Evolutionary conservation across 2,888 invertebrate genomes (phyloP).

Genomic region (Digitonthophagus gazella): DNA sequence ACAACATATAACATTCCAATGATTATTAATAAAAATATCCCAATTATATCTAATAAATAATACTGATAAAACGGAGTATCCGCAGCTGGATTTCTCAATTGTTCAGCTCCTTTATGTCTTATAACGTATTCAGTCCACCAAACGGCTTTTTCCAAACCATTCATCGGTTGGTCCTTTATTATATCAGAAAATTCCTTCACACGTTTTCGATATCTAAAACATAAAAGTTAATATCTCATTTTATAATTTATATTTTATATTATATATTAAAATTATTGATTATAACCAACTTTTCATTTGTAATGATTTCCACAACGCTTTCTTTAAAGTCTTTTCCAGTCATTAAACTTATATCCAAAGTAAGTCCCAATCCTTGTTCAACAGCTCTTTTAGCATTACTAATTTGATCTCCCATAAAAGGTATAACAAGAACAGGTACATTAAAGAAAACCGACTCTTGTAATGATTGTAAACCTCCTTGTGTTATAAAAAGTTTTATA

Average conservation of each 20-base stretch:
- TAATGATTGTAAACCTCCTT: slow-evolving; percentile 52
- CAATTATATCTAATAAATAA: slow-evolving; percentile 32
- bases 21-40: background rate
- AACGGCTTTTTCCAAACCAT: slow-evolving; percentile 31
- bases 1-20: background rate
- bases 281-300: slow-evolving; percentile 29
- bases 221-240: background rate
- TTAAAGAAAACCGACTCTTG: slow-evolving; percentile 50
- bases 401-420: slow-evolving; percentile 47
- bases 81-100: slow-evolving; percentile 26
- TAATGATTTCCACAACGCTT: slow-evolving; percentile 30
- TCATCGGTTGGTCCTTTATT: slow-evolving; percentile 31
- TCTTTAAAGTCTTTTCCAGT: slow-evolving; percentile 23
- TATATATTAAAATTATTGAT: background rate
- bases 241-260: background rate
- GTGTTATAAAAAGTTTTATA: slow-evolving; percentile 52
- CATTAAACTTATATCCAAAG: slow-evolving; percentile 22
- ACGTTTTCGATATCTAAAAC: slow-evolving; percentile 21
- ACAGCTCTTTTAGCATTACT: slow-evolving; percentile 30
- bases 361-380: slow-evolving; percentile 24
- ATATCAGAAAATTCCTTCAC: slow-evolving; percentile 28
- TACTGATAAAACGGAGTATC: slow-evolving; percentile 32
- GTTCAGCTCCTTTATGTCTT: slow-evolving; percentile 32
- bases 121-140: slow-evolving; percentile 34
- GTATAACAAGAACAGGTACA: slow-evolving; percentile 50